A percentile compares a stretch with the other conserved stretches of the same genome.
Conservation (phyloP, 2,797 vertebrate genomes). For the Oophaga sylvatica region DNA sequence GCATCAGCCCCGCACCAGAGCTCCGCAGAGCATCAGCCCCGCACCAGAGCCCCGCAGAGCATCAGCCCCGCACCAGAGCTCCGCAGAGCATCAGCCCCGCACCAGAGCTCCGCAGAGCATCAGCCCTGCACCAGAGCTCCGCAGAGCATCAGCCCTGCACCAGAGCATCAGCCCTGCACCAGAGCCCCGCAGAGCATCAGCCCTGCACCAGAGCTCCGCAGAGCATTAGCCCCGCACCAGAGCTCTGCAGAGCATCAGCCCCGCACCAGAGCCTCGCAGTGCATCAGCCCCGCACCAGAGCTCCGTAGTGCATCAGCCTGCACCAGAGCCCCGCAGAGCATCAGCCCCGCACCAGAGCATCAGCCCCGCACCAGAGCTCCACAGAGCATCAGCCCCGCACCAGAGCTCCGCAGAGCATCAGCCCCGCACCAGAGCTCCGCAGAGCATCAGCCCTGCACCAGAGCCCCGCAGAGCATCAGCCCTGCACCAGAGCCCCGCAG, state of each 20-base stretch:
- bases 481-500: neutral
- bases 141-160: neutral
- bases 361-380: too few species aligned
- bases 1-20: neutral
- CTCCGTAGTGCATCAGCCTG: neutral
- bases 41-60: neutral
- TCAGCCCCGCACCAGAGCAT: neutral
- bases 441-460: neutral
- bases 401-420: neutral
- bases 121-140: neutral
- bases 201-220: too few species aligned
- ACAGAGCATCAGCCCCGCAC: neutral
- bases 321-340: neutral
- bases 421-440: neutral
- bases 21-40: neutral
- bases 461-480: neutral
- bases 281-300: neutral
- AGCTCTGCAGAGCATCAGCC: neutral
- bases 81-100: neutral
- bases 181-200: neutral
- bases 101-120: too few species aligned
- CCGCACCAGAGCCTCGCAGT: neutral
- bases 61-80: neutral
- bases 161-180: too few species aligned
- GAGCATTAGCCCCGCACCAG: too few species aligned